Conservation (phyloP, 2,113 vertebrate genomes). For the Apaloderma vittatum region DNA sequence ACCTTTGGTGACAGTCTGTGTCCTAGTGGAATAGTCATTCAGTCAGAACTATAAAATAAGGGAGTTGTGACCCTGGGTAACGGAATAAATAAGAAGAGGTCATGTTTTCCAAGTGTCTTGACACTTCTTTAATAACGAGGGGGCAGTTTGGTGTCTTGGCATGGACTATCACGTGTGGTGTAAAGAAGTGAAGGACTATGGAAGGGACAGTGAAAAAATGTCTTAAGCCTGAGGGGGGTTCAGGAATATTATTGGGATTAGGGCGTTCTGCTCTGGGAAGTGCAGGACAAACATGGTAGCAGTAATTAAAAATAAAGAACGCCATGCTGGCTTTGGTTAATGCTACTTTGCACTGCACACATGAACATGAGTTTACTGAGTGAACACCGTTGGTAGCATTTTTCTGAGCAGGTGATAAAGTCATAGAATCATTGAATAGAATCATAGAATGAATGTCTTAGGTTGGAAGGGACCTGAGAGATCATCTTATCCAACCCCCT, state of each 20-base stretch:
- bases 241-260: neutral
- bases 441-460: no score
- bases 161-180: rapidly evolving
- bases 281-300: neutral
- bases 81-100: neutral
- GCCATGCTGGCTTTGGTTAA: neutral
- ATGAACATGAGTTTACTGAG: neutral
- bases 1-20: neutral
- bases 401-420: neutral
- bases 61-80: neutral
- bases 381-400: neutral
- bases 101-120: neutral
- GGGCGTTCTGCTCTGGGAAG: neutral
- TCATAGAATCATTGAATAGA: no score
- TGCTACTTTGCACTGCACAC: neutral
- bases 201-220: neutral
- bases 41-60: neutral
- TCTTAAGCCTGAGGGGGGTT: neutral
- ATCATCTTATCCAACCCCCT: no score
- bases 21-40: neutral
- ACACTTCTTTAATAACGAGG: neutral
- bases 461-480: no score
- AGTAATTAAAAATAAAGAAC: neutral
- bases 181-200: neutral
- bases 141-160: neutral